Base-by-base conservation (phyloP, 2,888 invertebrate species). In the Operophtera brumata region DNA sequence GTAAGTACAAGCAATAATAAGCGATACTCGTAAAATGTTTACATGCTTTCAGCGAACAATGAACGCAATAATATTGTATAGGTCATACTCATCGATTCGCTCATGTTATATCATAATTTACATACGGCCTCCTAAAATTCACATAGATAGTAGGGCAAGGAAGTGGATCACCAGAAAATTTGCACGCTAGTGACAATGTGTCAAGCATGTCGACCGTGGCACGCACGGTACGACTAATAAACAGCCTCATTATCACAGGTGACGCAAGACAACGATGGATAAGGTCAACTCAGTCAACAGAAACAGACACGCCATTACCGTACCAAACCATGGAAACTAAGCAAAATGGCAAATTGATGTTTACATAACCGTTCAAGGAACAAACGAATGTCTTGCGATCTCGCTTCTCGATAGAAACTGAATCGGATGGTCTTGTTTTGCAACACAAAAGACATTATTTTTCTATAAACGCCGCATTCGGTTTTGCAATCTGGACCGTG, bases 141-240 rank as follows among this genome's bases (percentile, higher is more conserved):
- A 49, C 48, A 56, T 42, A 58, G 46, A 69, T 57, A 69, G 66
- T 69, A 64, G 65, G 62, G 53, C 67, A 67, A 64, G 69, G 65
- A 79, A 73, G 70, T 78, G 61, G 78, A 72, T 70, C 78, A 76
- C 72, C 70, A 71, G 70, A 73, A 77, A 74, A 72, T 75, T 80
- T 64, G 75, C 81, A 73, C 70, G 66, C 62, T 67, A 63, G 67
- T 80, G 79, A 73, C 73, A 80, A 82, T 70, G 69, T 71, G 77
- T 69, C 61, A 73, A 67, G 62, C 76, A 71, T 70, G 73, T 60
- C 67, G 65, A 63, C 71, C 62, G 59, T 69, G 73, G 68, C 78
- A 75, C 71, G 69, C 77, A 75, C 60, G 59, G 69, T 64, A 71
- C 64, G 45, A 62, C 75, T 81, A 81, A 82, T 75, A 73, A 73